These are phyloP conservation scores for Zoanthus solanderi DNA, from an alignment of 92 coral and sea anemone genomes.

Conservation along the genomic window DNA sequence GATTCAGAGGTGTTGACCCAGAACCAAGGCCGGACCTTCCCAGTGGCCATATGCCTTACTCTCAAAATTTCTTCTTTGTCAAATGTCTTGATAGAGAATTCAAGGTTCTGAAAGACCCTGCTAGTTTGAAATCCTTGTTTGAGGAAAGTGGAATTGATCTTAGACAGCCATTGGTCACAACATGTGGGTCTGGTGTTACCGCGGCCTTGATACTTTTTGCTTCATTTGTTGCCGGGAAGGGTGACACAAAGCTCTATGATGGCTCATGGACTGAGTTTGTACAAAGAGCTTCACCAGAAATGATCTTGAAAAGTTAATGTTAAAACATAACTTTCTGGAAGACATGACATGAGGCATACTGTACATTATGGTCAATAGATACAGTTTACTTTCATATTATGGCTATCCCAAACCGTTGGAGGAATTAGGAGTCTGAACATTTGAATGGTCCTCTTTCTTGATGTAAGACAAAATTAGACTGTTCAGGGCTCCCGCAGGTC, in stretches of 20 bases:
- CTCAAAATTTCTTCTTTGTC: constrained; percentile 73
- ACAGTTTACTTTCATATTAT: too few relatives aligned
- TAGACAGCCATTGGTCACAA: constrained; percentile 74
- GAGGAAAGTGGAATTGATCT: constrained; percentile 81
- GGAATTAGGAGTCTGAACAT: too few relatives aligned
- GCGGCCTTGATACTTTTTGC: constrained; percentile 84
- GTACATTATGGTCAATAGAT: too few relatives aligned
- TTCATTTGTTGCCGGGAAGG: constrained; percentile 79
- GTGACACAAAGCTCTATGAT: constrained; percentile 86
- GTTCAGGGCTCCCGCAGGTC: too few relatives aligned
- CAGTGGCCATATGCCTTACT: constrained; percentile 87
- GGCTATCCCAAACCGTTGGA: too few relatives aligned
- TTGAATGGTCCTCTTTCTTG: too few relatives aligned
- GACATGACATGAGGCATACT: neutral
- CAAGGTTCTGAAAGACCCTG: constrained; percentile 78
- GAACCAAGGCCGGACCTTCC: constrained; percentile 88
- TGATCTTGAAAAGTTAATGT: constrained; percentile 54
- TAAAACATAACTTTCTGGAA: neutral
- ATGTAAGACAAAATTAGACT: too few relatives aligned
- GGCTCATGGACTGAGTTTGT: constrained; percentile 98
- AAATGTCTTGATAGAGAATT: constrained; percentile 71
- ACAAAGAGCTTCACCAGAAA: constrained; percentile 85
- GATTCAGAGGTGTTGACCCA: constrained; percentile 78
- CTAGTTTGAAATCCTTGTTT: constrained; percentile 77
- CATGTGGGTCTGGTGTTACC: constrained; percentile 95